These are phyloP conservation scores for Notodonta dromedarius DNA, from an alignment of 2,888 invertebrate species.

Conservation along the genomic window DNA sequence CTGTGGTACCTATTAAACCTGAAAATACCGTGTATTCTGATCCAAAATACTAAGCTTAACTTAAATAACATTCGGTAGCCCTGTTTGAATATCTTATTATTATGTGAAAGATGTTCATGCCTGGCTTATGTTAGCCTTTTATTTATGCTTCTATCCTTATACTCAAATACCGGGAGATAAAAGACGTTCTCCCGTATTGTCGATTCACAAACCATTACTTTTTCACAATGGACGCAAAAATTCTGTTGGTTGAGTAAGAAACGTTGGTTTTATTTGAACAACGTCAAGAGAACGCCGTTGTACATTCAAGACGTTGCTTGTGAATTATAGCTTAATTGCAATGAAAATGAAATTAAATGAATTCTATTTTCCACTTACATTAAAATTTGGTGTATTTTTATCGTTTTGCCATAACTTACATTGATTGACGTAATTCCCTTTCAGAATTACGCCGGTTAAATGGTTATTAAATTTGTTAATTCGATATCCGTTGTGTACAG, in stretches of 20 bases:
- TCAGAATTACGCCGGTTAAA: not conserved
- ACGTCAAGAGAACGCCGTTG: slow-evolving; percentile 31
- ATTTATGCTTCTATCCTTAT: slow-evolving; percentile 36
- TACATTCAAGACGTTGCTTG: slow-evolving; percentile 30
- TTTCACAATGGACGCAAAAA: slow-evolving; percentile 47
- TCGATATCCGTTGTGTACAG: too few relatives aligned
- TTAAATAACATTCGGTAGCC: not conserved
- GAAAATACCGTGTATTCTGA: not conserved
- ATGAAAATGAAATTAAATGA: too few relatives aligned
- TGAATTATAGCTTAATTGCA: slow-evolving; percentile 33
- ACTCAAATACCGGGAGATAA: slow-evolving; percentile 51
- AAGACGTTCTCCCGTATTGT: slow-evolving; percentile 53
- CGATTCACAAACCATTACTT: slow-evolving; percentile 56
- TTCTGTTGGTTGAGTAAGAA: slow-evolving; percentile 36
- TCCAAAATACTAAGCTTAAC: slow-evolving; percentile 3
- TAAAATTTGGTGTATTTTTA: not conserved
- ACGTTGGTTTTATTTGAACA: slow-evolving; percentile 45
- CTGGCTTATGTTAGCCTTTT: slow-evolving; percentile 20
- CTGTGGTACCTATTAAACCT: not conserved
- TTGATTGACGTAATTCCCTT: not conserved
- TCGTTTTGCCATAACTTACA: not conserved
- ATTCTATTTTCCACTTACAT: slow-evolving; percentile 8
- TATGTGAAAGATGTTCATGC: slow-evolving; percentile 17
- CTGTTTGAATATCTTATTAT: slow-evolving; percentile 20
- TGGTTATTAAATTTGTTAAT: not conserved